Evolutionary conservation across 2,797 vertebrate genomes (phyloP), one percentile per base, ranked within the genome.

Genomic region (Tokudaia tokunoshimensis): DNA sequence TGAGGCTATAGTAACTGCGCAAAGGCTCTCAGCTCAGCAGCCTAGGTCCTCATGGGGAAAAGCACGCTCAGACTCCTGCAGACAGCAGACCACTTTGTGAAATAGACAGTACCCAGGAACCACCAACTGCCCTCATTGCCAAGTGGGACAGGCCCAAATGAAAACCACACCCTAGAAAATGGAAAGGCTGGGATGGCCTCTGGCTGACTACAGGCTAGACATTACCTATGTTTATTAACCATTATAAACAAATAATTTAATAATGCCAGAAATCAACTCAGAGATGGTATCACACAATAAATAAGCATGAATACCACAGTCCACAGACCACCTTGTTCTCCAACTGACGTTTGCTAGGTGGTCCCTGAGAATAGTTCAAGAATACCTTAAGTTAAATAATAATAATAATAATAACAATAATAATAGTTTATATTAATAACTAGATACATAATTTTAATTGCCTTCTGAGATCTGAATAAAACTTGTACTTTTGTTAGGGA

Each of bases 211-310:
- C 80, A 95, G 94, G 95, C 20, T 4, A 98, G 92, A 96, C 89
- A 95, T 14, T 92, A 82, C 52, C 67, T 89, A 79, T 80, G 65
- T 95, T 96, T 97, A 96, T 97, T 96, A 97, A 96, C 95, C 88
- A 97, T 96, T 67, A 94, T 95, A 94, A 97, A 95, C 91, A 97
- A 97, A 96, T 92, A 81, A 96, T 91, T 98, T 95, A 97, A 92
- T 97, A 96, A 82, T 78, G 80, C 59, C 70, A 74, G 75, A 97
- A 97, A 95, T 85, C 57, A 95, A 97, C 90, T 65, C 92, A 88
- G 88, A 91, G 80, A 81, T 72, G 67, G 55, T 80, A 91, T 92
- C 92, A 91, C 50, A 75, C 90, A 92, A 95, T 95, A 96, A 96
- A 85, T 61, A 96, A 84, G 63, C 41, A 61, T 74, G 76, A 67